Conservation (phyloP, 1,140 invertebrate species). For the Araneus ventricosus region DNA sequence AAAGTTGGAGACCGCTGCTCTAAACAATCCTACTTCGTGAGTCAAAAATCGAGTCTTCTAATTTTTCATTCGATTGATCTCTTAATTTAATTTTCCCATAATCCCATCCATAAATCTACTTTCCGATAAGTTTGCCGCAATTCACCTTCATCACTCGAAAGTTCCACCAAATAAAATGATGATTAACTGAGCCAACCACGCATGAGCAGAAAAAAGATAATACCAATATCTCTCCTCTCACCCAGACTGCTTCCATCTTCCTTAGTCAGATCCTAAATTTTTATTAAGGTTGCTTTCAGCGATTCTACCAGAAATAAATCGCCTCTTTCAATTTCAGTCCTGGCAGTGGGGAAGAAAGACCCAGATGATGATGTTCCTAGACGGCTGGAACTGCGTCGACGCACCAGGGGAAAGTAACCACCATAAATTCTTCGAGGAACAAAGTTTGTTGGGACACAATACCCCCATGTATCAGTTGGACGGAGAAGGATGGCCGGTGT, state of each 20-base stretch:
- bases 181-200: not conserved
- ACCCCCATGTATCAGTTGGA: conserved; percentile 17
- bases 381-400: not conserved
- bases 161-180: not conserved
- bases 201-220: not conserved
- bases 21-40: too few species aligned
- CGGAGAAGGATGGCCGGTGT: not conserved
- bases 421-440: conserved; percentile 7
- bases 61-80: too few species aligned
- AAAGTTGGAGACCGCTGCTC: too few species aligned
- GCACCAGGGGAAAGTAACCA: conserved; percentile 9
- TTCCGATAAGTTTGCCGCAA: too few species aligned
- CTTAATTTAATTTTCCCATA: too few species aligned
- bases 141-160: not conserved
- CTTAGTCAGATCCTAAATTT: conserved; percentile 8
- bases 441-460: conserved; percentile 35
- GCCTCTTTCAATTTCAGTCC: conserved; percentile 23
- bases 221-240: not conserved
- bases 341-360: not conserved
- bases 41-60: too few species aligned
- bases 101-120: too few species aligned
- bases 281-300: conserved; percentile 22
- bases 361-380: not conserved
- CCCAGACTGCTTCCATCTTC: not conserved
- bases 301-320: not conserved